Evolutionary conservation across 2,113 vertebrate genomes (phyloP).

Genomic region (Platysteira castanea): DNA sequence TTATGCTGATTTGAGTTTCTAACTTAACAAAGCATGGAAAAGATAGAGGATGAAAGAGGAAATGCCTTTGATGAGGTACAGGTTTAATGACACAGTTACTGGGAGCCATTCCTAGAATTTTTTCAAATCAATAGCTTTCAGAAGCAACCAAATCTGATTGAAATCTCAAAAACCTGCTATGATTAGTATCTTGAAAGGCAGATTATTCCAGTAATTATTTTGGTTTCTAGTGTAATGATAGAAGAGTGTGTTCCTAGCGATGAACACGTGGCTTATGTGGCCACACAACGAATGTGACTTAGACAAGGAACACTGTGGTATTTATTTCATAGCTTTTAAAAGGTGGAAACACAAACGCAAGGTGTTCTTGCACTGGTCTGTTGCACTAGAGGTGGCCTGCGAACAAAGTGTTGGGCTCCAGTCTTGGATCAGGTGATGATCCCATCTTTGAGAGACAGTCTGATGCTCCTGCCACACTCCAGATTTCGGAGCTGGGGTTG

Average conservation of each 20-base stretch:
- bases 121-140: neutral
- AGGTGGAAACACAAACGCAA: neutral
- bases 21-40: neutral
- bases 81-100: neutral
- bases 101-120: neutral
- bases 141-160: neutral
- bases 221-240: neutral
- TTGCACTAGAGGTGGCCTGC: neutral
- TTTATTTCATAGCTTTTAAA: neutral
- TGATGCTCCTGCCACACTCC: neutral
- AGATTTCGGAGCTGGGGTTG: neutral
- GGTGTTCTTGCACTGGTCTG: neutral
- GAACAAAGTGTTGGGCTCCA: fast-evolving
- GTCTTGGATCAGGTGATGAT: neutral
- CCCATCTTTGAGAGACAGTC: fast-evolving
- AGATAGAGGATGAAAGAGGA: neutral
- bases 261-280: neutral
- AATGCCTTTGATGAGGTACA: neutral
- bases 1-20: neutral
- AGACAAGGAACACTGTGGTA: neutral
- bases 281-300: neutral
- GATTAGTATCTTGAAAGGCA: neutral
- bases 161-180: neutral
- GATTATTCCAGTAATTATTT: neutral
- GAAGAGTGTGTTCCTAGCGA: neutral